Evolutionary conservation across 2,797 vertebrate species (phyloP).

Genomic region (Perodicticus potto): DNA sequence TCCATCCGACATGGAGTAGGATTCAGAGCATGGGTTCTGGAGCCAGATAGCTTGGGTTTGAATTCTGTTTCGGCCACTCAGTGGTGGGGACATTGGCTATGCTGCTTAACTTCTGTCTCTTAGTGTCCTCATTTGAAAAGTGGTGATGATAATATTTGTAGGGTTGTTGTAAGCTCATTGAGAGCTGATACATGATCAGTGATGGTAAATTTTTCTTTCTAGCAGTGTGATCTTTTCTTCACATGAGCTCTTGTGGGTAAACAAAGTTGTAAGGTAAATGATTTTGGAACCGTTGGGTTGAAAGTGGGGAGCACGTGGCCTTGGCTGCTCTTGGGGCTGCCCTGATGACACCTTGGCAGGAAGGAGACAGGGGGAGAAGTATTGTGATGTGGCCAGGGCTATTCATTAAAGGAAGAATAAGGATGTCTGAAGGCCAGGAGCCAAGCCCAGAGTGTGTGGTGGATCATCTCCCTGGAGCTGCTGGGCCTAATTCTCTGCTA

Average conservation of each 20-base stretch:
- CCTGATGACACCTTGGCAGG: neutral
- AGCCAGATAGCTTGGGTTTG: neutral
- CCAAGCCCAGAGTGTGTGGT: neutral
- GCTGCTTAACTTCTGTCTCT: neutral
- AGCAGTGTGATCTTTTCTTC: neutral
- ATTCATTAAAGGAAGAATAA: neutral
- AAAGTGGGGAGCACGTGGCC: neutral
- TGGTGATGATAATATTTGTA: neutral
- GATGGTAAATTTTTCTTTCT: neutral
- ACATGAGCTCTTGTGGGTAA: neutral
- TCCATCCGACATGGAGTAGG: neutral
- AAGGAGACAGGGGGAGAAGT: neutral
- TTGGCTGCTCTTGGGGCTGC: neutral
- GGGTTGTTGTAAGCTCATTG: neutral
- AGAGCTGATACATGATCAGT: neutral
- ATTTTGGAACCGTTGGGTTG: neutral
- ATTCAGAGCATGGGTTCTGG: neutral
- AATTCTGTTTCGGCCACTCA: neutral
- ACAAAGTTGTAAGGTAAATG: neutral
- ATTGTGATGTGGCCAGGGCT: neutral
- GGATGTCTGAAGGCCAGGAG: neutral
- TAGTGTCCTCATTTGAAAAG: neutral
- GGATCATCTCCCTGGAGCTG: neutral
- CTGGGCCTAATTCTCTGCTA: neutral
- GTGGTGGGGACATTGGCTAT: neutral